These are phyloP conservation scores for Arothron firmamentum DNA, from an alignment of 2,113 vertebrate species.

Conservation along the genomic window DNA sequence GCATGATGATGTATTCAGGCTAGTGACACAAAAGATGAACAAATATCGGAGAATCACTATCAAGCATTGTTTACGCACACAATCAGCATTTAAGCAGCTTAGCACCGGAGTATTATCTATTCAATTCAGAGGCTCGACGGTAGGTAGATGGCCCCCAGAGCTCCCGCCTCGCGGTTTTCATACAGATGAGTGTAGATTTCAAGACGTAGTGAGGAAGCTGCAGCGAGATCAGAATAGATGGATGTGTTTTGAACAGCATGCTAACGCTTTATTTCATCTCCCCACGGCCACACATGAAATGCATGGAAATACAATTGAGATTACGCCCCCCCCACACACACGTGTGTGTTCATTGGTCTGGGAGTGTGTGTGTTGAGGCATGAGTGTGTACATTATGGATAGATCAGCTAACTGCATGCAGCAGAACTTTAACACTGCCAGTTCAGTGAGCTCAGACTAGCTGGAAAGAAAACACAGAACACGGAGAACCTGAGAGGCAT, in stretches of 20 bases:
- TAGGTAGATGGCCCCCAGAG: not conserved
- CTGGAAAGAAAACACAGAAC: slow-evolving; percentile 9
- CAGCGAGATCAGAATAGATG: not conserved
- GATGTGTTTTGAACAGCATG: no score
- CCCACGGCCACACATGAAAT: not conserved
- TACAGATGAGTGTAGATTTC: not conserved
- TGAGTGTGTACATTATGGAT: slow-evolving; percentile 20
- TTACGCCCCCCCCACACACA: no score
- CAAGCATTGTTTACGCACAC: not conserved
- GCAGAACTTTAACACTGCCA: not conserved
- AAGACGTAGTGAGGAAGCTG: not conserved
- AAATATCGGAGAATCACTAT: slow-evolving; percentile 6
- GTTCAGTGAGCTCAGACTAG: slow-evolving; percentile 28
- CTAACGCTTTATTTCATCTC: no score
- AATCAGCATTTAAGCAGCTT: slow-evolving; percentile 28
- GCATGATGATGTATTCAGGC: slow-evolving; percentile 21
- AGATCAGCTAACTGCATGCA: slow-evolving; percentile 11
- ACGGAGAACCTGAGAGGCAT: slow-evolving; percentile 9
- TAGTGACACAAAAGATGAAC: not conserved
- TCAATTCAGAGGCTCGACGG: not conserved
- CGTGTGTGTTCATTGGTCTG: no score
- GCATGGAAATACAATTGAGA: not conserved
- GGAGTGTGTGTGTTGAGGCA: not conserved
- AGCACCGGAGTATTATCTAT: not conserved
- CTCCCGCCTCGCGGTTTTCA: no score